A percentile compares a stretch with the other conserved stretches of the same genome.
These are phyloP conservation scores for Rhynchopsitta pachyrhyncha DNA, from an alignment of 2,113 vertebrate species.

Conservation along the genomic window DNA sequence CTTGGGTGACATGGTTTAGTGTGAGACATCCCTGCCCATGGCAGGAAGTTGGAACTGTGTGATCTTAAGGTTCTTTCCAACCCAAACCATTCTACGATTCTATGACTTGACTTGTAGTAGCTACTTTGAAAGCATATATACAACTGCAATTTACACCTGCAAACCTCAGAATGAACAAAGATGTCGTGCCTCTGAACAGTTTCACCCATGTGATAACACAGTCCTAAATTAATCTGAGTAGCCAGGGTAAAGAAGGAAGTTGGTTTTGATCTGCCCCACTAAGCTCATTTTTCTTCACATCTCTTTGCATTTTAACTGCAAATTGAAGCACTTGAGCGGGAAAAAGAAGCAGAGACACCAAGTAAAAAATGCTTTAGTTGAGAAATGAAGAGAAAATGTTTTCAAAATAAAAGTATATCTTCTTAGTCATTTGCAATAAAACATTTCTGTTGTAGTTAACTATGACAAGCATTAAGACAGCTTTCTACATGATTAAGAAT, in stretches of 20 bases:
- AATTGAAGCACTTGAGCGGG: not conserved
- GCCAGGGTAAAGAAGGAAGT: not conserved
- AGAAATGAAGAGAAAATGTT: not conserved
- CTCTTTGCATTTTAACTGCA: not conserved
- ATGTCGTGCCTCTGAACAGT: not conserved
- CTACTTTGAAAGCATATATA: not conserved
- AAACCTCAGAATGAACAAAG: not conserved
- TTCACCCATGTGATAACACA: not conserved
- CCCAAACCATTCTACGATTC: not conserved
- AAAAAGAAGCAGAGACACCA: not conserved
- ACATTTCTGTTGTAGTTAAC: not conserved
- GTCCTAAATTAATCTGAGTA: not conserved
- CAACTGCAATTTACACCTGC: not conserved
- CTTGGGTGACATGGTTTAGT: not conserved
- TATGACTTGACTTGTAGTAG: not conserved
- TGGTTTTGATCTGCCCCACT: not conserved
- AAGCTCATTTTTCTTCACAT: not conserved
- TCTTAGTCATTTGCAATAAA: not conserved
- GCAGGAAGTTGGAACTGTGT: not conserved
- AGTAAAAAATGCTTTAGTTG: not conserved
- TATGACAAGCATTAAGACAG: not conserved
- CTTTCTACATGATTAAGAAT: not conserved
- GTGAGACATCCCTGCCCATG: not conserved
- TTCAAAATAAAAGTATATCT: not conserved
- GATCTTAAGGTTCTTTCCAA: not conserved